Base-by-base conservation (phyloP, 2,113 vertebrate species). In the Platichthys flesus region DNA sequence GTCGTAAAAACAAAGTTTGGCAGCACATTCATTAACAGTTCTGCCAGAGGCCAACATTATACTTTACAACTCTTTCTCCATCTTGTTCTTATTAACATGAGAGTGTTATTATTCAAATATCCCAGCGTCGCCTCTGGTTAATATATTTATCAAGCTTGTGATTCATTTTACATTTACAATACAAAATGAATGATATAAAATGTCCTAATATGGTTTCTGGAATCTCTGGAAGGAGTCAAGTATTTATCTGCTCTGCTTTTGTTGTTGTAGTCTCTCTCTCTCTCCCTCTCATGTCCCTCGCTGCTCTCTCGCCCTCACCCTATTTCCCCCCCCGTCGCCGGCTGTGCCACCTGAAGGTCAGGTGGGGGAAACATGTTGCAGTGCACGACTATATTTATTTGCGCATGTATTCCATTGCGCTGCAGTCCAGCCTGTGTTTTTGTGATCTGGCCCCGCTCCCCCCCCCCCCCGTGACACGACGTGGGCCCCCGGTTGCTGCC, bases 281-380 rank as follows among this genome's bases (percentile, higher is more conserved):
- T 51, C 42, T 52, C 42, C 24, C 24, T 24, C 24, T 52, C 23
- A n/a, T 52, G 37, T 13, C 9, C 35, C 35, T 37, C 35, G 0
- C 8, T 37, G 35, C 35, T 37, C 35, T 37, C 35, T 37, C 35
- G 35, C 23, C 37, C 42, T 35, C 37, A n/a, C 74, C 35, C 60
- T 1, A 0, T n/a, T 1, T 42, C 35, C 35, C 35, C 35, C 35
- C 57, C 35, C 57, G 7, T 12, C 7, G 15, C 74, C 16, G 37
- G 10, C 28, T 23, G 52, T 55, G 58, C 67, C 68, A 73, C 85
- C 71, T 78, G 83, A 91, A 90, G 85, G 91, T 92, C 90, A 89
- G 64, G 55, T 49, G 40, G 56, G 64, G 51, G 47, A 16, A 66
- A 56, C 83, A 76, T 13, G 8, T 56, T 28, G 24, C 58, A 84